These are phyloP conservation scores for Tylochromis polylepis DNA, from an alignment of 2,113 vertebrate genomes.

Conservation along the genomic window DNA sequence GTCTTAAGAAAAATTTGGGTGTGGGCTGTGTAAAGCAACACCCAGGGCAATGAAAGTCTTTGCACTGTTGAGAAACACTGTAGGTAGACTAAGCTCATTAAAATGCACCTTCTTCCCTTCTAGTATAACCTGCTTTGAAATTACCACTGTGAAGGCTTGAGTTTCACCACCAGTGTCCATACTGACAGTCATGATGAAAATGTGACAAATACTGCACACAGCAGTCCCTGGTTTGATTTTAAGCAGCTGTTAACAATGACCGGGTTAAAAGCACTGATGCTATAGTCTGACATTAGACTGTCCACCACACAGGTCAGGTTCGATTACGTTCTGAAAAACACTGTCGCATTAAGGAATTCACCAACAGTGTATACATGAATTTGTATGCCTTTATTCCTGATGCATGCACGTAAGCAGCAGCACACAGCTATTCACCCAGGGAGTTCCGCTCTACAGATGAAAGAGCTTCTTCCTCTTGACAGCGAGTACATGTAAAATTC, in stretches of 20 bases:
- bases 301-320: neutral
- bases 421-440: neutral
- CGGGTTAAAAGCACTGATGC: neutral
- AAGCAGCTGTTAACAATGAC: no score
- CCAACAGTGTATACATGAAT: neutral
- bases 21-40: slow-evolving; percentile 34
- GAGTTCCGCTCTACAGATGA: neutral
- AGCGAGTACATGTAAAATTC: neutral
- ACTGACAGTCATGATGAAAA: neutral
- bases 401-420: neutral
- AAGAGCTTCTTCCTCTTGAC: neutral
- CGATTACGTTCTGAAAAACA: neutral
- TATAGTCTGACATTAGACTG: neutral
- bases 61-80: neutral
- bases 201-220: slow-evolving; percentile 2
- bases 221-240: neutral
- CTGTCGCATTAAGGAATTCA: neutral
- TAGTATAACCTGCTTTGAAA: neutral
- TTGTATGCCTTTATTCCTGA: neutral
- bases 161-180: neutral
- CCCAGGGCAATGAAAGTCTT: neutral
- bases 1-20: neutral
- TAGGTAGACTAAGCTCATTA: neutral
- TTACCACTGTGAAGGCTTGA: neutral
- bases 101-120: neutral